Evolutionary conservation across 2,113 vertebrate species (phyloP).

Genomic region (Himantopus leucocephalus): DNA sequence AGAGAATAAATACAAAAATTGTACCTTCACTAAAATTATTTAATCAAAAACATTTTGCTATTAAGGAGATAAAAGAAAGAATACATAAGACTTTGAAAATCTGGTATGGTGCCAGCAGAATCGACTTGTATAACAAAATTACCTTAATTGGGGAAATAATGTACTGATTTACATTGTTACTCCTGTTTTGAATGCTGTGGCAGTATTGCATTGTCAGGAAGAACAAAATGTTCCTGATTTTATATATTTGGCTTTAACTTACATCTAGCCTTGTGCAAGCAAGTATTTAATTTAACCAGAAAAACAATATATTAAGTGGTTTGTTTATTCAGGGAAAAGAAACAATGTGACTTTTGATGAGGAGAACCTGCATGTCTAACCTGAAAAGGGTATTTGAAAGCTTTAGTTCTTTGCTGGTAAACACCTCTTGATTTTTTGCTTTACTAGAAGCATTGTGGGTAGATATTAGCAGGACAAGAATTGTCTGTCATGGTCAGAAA

Average conservation of each 20-base stretch:
- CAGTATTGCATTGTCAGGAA: not conserved
- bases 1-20: not conserved
- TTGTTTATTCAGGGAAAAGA: conserved; percentile 39
- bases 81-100: not conserved
- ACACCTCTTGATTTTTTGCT: not conserved
- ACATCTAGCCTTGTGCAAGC: not conserved
- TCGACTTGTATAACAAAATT: not conserved
- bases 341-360: not conserved
- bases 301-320: conserved; percentile 9
- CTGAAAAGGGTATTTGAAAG: not conserved
- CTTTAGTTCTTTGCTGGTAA: not conserved
- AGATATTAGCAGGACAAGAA: too few relatives aligned
- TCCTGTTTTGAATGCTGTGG: not conserved
- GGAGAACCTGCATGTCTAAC: not conserved
- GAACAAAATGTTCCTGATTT: conserved; percentile 42
- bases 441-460: too few relatives aligned
- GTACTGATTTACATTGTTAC: conserved; percentile 8
- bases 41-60: not conserved
- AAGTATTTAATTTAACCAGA: conserved; percentile 19
- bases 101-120: not conserved
- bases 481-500: too few relatives aligned
- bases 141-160: not conserved
- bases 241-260: conserved; percentile 21
- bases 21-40: not conserved
- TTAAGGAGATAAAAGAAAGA: not conserved